Base-by-base conservation (phyloP, 2,113 vertebrate genomes). In the Carettochelys insculpta region DNA sequence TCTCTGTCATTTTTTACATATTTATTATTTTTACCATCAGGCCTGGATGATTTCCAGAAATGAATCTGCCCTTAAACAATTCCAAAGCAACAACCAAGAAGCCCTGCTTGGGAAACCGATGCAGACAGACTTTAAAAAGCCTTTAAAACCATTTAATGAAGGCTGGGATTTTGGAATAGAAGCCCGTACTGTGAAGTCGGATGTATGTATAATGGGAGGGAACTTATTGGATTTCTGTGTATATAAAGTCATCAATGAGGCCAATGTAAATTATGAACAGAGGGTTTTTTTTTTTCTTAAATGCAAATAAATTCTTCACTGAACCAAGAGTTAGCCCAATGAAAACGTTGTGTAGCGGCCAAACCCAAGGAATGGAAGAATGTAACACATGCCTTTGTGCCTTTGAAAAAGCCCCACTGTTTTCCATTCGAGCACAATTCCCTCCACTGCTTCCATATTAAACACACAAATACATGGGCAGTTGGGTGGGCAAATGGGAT, bases 201-300 rank as follows among this genome's bases (percentile, higher is more conserved):
- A 52, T 24, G 84, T 27, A 61, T 54, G 65, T 61, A 20, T 11
- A 89, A 82, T 82, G 65, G 83, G 88, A 95, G n/a, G 58, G 78
- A 94, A 83, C 75, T 90, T 89, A 80, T 52, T 76, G 84, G 8
- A 48, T 92, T 90, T 93, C 80, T 86, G 85, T 83, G 82, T 22
- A 77, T 83, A 91, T 90, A 94, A 94, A 92, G 82, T 81, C 88
- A 89, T 73, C 79, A 34, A 27, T 47, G 53, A 85, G 41, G 94
- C 96, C 95, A 96, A 97, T 94, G 85, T 92, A 95, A 95, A 96
- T 90, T 6, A 84, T 91, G 88, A 94, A 61, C 11, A 19, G 82
- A 58, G 76, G n/a, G n/a, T n/a, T 75, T 43, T 13, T 31, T 56
- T 81, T 83, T 76, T 76, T 11, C 19, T 75, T 38, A 34, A 92